These are phyloP conservation scores for Bufo gargarizans DNA, from an alignment of 2,113 vertebrate genomes.

Conservation along the genomic window DNA sequence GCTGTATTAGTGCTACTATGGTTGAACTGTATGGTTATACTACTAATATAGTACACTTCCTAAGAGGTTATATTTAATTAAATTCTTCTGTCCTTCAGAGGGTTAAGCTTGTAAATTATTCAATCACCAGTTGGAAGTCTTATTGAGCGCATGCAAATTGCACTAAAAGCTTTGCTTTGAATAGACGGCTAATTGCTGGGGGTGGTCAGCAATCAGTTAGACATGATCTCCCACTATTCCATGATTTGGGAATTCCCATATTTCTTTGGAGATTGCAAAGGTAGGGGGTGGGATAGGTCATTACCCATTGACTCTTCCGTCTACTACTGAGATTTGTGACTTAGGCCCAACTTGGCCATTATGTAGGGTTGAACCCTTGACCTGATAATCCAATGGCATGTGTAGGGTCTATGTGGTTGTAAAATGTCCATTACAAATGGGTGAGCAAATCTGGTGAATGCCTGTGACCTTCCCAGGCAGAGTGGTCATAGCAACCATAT, in stretches of 20 bases:
- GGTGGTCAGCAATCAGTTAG: conserved; percentile 57
- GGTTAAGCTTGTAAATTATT: neutral
- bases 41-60: neutral
- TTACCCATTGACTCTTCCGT: conserved; percentile 67
- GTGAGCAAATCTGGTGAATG: conserved; percentile 65
- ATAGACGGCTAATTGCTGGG: conserved; percentile 43
- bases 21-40: neutral
- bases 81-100: neutral
- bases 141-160: neutral
- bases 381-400: conserved; percentile 70
- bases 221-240: conserved; percentile 66
- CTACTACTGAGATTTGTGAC: conserved; percentile 68
- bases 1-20: neutral
- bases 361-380: conserved; percentile 69
- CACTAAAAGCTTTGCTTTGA: conserved; percentile 17
- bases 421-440: conserved; percentile 69
- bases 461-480: conserved; percentile 57
- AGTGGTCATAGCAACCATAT: conserved; percentile 61
- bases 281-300: conserved; percentile 67
- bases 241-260: conserved; percentile 60
- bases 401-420: conserved; percentile 64
- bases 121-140: neutral
- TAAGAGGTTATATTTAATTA: too few relatives aligned
- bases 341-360: conserved; percentile 66
- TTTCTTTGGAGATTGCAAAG: conserved; percentile 56